These are phyloP conservation scores for Pinctada fucata DNA, from an alignment of 2,888 invertebrate genomes.

Conservation along the genomic window DNA sequence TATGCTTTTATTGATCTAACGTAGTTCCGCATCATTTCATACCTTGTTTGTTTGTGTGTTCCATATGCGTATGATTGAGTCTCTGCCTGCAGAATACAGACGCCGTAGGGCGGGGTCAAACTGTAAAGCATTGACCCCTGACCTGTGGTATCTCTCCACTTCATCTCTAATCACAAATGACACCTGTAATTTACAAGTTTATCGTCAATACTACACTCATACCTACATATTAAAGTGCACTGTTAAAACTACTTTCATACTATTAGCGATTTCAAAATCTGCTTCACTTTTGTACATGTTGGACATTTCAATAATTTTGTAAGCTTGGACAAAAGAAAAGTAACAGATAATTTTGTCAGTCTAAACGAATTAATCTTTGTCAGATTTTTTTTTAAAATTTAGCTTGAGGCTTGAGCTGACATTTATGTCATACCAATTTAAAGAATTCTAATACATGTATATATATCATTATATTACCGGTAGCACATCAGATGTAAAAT, in stretches of 20 bases:
- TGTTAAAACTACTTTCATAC: background rate
- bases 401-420: too few relatives aligned
- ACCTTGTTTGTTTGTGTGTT: slow-evolving; percentile 80
- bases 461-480: too few relatives aligned
- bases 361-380: too few relatives aligned
- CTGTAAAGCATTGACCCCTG: slow-evolving; percentile 97
- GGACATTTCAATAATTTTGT: too few relatives aligned
- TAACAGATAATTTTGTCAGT: background rate
- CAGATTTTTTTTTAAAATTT: too few relatives aligned
- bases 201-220: background rate
- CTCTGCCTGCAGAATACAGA: slow-evolving; percentile 96
- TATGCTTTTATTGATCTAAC: too few relatives aligned
- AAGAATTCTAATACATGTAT: too few relatives aligned
- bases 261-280: too few relatives aligned
- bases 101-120: slow-evolving; percentile 91
- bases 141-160: slow-evolving; percentile 94
- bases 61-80: slow-evolving; percentile 92
- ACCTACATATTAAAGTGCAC: background rate
- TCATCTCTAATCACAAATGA: slow-evolving; percentile 99
- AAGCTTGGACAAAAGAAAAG: background rate
- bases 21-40: background rate
- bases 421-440: too few relatives aligned
- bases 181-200: slow-evolving; percentile 81
- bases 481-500: too few relatives aligned
- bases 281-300: too few relatives aligned